Percentiles rank a stretch among this genome's conserved stretches.
These are phyloP conservation scores for Tringa solitaria DNA, from an alignment of 2,113 vertebrate genomes.

Conservation along the genomic window DNA sequence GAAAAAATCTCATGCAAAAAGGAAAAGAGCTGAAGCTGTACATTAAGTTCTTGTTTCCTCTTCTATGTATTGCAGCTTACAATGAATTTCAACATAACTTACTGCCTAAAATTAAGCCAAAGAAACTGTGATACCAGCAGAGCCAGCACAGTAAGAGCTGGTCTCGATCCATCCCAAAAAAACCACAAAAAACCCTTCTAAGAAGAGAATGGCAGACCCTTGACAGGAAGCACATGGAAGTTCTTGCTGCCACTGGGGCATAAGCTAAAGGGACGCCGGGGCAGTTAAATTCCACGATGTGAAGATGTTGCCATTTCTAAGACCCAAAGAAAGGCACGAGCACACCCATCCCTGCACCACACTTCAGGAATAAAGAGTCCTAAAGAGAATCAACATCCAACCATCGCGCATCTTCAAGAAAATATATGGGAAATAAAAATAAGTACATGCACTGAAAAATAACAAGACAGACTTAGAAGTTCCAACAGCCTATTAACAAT, in stretches of 20 bases:
- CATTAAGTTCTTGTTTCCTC: neutral
- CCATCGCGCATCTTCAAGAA: accelerated
- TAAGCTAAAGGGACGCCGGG: neutral
- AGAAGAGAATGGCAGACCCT: neutral
- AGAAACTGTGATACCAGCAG: neutral
- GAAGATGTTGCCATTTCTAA: neutral
- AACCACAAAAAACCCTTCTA: neutral
- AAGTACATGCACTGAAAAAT: neutral
- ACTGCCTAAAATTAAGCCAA: neutral
- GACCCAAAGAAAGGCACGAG: neutral
- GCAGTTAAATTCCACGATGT: neutral
- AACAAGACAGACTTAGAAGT: neutral
- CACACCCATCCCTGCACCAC: neutral
- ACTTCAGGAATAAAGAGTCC: neutral
- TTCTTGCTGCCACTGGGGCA: neutral
- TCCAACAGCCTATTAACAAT: neutral
- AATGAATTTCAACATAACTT: neutral
- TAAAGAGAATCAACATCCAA: neutral
- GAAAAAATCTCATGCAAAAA: neutral
- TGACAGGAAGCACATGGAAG: neutral
- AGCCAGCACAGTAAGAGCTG: neutral
- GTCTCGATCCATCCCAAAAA: neutral
- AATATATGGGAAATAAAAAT: neutral
- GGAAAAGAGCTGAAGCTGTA: neutral
- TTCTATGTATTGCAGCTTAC: neutral